Base-by-base conservation (phyloP, 2,888 invertebrate genomes). In the Papilio protenor region DNA sequence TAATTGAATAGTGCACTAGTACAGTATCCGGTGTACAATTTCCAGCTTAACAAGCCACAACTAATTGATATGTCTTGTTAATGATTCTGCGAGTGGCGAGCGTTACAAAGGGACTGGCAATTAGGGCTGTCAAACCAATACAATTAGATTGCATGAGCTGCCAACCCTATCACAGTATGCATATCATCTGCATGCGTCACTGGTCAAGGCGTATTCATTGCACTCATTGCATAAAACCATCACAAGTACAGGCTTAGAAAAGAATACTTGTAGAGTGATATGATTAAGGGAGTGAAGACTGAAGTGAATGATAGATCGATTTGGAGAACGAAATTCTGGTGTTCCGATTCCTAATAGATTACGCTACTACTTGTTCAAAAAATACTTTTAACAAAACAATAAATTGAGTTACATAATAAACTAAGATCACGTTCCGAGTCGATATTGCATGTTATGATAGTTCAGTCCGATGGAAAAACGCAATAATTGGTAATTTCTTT, bases 21-120 rank as follows among this genome's bases (percentile, higher is more conserved):
- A 10, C 33, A 64, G 64, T 11, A 16, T 27, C 18, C 18, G 11
- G n/a, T 27, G 21, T 66, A 66, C 40, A 66, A 66, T 66, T 33
- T 16, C 8, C n/a, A 40, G 2, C 40, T 40, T 66, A 66, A 66
- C 64, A n/a, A 66, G 64, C 18, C 10, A 40, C 16, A 61, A 61
- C 33, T 64, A 64, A 66, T 40, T 33, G 40, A 66, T 40, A 66
- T 40, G 64, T 66, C 40, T 33, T 66, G 18, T 18, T 40, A 64
- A 18, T 10, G 33, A 33, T n/a, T 10, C 40, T 11, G 66, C 4
- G 12, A 66, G 64, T 40, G 2, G 11, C n/a, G 18, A 40, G 11
- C 12, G 66, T n/a, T 45, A 66, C 45, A 66, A 66, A 66, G 45
- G 45, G 12, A 66, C 66, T 21, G 21, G 1, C 66, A 45, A 21